Conservation (phyloP, 2,113 vertebrate species). For the Chunga burmeisteri region DNA sequence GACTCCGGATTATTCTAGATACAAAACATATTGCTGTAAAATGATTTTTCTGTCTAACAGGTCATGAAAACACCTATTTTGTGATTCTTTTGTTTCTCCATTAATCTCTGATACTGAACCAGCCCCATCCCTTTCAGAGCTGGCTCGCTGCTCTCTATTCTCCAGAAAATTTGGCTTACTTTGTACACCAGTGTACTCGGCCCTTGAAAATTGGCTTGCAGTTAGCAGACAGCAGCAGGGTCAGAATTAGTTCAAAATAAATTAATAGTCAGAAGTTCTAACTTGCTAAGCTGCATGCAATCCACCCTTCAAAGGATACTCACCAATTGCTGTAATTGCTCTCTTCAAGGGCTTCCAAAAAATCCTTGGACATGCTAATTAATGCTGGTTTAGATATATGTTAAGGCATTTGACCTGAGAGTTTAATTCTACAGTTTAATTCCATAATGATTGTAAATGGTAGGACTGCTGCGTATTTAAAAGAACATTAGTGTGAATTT, state of each 20-base stretch:
- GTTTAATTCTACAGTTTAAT: conserved; percentile 57
- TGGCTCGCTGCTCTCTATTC: background rate
- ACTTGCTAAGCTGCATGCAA: conserved; percentile 54
- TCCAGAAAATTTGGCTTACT: conserved; percentile 24
- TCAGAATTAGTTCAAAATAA: conserved; percentile 68
- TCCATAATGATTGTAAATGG: conserved; percentile 55
- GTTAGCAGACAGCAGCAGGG: conserved; percentile 55
- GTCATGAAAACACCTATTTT: background rate
- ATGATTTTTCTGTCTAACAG: background rate
- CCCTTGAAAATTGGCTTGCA: conserved; percentile 37
- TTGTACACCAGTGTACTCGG: background rate
- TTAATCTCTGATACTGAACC: background rate
- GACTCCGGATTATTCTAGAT: background rate
- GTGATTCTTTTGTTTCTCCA: background rate
- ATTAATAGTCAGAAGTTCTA: conserved; percentile 65
- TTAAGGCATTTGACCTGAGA: conserved; percentile 60
- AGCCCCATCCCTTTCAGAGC: background rate
- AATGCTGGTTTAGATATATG: conserved; percentile 58
- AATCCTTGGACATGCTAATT: conserved; percentile 61
- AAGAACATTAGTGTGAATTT: conserved; percentile 52
- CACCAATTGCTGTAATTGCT: conserved; percentile 57
- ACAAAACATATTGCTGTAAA: background rate
- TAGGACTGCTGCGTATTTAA: conserved; percentile 48
- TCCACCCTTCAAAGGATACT: conserved; percentile 64
- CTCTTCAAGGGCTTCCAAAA: conserved; percentile 61